Conservation (phyloP, 2,888 invertebrate species). For the Caprella mutica region DNA sequence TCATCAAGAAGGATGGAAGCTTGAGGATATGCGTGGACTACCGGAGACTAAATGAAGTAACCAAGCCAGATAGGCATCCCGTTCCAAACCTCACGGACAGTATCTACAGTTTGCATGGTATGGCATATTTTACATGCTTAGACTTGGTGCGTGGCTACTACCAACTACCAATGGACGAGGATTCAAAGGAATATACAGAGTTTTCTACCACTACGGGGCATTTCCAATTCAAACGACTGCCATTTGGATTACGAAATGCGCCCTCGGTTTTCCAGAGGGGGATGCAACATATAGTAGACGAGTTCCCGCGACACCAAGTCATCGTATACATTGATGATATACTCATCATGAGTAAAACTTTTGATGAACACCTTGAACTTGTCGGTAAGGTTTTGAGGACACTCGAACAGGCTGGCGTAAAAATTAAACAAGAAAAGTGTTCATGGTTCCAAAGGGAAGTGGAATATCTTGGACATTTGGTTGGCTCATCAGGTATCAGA, state of each 20-base stretch:
- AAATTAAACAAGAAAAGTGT: not conserved
- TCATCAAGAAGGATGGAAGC: not conserved
- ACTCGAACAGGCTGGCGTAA: not conserved
- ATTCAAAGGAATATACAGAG: not conserved
- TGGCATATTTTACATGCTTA: slow-evolving; percentile 1
- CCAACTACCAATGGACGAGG: not conserved
- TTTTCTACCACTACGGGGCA: not conserved
- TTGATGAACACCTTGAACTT: not conserved
- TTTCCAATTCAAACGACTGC: not conserved
- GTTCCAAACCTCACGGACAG: not conserved
- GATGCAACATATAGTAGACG: not conserved
- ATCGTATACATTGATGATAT: not conserved
- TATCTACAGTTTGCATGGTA: slow-evolving; percentile 1
- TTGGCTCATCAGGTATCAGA: not conserved
- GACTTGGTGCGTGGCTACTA: not conserved
- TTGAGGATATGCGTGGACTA: slow-evolving; percentile 4
- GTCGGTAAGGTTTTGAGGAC: not conserved
- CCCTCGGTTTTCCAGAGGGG: slow-evolving; percentile 2
- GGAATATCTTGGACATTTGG: not conserved
- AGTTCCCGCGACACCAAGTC: not conserved
- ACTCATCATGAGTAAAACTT: not conserved
- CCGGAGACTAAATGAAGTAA: not conserved
- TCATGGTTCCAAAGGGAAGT: not conserved
- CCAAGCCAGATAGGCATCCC: not conserved
- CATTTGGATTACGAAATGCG: not conserved